Base-by-base conservation (phyloP, 2,113 vertebrate species). In the Gavia stellata region DNA sequence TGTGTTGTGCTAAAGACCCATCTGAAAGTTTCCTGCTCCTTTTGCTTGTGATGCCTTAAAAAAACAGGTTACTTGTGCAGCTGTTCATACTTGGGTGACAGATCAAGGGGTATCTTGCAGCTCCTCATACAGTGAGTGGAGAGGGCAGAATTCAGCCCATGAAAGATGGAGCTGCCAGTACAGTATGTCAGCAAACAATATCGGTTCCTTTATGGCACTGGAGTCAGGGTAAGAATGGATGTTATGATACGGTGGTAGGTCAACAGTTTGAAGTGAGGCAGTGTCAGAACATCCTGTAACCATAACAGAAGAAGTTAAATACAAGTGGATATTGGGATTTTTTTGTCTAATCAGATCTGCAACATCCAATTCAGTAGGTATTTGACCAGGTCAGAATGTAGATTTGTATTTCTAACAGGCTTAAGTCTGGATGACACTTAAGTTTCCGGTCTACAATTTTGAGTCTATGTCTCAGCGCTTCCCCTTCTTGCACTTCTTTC, bases 51-150 rank as follows among this genome's bases (percentile, higher is more conserved):
- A 34, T 38, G 16, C 38, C 74, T 95, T 68, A 65, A 90, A 96
- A 92, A 50, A 4, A 24, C 7, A 13, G 17, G 29, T 56, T 93
- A 62, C 83, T 95, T 31, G 2, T 93, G 52, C 83, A 92, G 58
- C 65, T 90, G 34, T 45, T 91, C 13, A 6, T 87, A 47, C n/a
- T 75, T 88, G 75, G 42, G 70, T 94, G 84, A 88, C 18, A 86
- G 77, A 92, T 87, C 63, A 94, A 96, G 67, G 42, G 44, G 29
- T 21, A 93, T 58, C 56, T 75, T 96, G 71, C 62, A 96, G 59
- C 74, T 92, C 31, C 58, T 96, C 55, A 44, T 34, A 56, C 33
- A 68, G 77, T 24, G 80, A 92, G 68, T 62, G 78, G 29, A 80
- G 88, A 87, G 68, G 85, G 58, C 49, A 86, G 90, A 85, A 94